phyloP scores from a whole-genome alignment of 2,113 vertebrate species.

The Xenopus tropicalis region DNA sequence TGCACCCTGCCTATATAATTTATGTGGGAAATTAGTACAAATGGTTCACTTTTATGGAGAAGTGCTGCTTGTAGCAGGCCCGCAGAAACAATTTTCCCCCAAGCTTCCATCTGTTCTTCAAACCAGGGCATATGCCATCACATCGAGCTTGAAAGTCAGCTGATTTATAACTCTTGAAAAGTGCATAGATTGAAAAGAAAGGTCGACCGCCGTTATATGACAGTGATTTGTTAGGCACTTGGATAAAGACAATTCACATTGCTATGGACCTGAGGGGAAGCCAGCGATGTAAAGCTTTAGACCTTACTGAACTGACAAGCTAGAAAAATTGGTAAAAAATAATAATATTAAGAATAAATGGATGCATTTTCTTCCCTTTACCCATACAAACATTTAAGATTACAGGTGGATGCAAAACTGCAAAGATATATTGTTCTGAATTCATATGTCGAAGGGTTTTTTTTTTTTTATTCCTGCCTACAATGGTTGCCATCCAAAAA shows the following conservation, averaged over 20 bases:
- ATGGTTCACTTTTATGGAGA: conserved; percentile 71
- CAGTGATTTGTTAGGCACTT: conserved; percentile 65
- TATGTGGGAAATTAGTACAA: conserved; percentile 73
- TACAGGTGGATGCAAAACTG: conserved; percentile 25
- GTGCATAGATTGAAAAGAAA: conserved; percentile 67
- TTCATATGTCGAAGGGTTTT: no score
- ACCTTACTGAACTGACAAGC: conserved; percentile 45
- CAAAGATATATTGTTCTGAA: neutral
- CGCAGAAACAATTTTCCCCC: conserved; percentile 74
- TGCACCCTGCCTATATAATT: conserved; percentile 67
- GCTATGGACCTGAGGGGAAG: conserved; percentile 52
- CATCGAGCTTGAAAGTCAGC: conserved; percentile 69
- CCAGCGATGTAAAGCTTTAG: conserved; percentile 49
- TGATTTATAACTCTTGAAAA: conserved; percentile 74
- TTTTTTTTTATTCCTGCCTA: neutral
- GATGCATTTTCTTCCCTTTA: neutral
- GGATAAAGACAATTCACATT: conserved; percentile 62
- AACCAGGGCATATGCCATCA: conserved; percentile 75
- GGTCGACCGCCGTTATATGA: conserved; percentile 58
- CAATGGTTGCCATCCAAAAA: conserved; percentile 33
- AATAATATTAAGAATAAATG: neutral
- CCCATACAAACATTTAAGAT: neutral
- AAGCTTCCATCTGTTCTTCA: conserved; percentile 80
- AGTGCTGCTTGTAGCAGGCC: conserved; percentile 69
- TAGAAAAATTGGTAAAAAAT: conserved; percentile 36